Evolutionary conservation across 2,888 invertebrate genomes (phyloP).

Genomic region (Hydriomena furcata): DNA sequence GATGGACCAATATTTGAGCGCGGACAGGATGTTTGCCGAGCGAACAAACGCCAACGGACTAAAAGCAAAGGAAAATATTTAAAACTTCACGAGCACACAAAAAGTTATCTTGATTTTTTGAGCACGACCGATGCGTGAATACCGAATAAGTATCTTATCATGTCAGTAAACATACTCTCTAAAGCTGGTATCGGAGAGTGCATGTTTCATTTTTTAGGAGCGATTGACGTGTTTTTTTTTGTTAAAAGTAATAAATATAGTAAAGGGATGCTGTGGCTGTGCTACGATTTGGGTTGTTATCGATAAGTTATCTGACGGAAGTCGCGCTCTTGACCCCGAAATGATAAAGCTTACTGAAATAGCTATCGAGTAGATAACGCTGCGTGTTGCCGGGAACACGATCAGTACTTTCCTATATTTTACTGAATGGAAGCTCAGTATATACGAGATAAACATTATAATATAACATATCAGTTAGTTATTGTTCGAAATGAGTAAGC

Average conservation of each 20-base stretch:
- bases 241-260: slow-evolving; percentile 52
- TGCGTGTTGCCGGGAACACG: slow-evolving; percentile 33
- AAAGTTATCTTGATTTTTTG: slow-evolving; percentile 49
- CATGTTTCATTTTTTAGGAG: slow-evolving; percentile 38
- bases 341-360: slow-evolving; percentile 66
- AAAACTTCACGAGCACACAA: slow-evolving; percentile 57
- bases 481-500: too few species aligned
- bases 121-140: slow-evolving; percentile 40
- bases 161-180: slow-evolving; percentile 41
- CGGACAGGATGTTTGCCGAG: slow-evolving; percentile 75
- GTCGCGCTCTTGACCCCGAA: slow-evolving; percentile 77
- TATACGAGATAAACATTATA: too few species aligned
- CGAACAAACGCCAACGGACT: slow-evolving; percentile 63
- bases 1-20: slow-evolving; percentile 69
- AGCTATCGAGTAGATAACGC: slow-evolving; percentile 50
- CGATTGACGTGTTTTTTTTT: slow-evolving; percentile 52
- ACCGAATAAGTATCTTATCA: slow-evolving; percentile 57
- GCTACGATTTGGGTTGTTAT: slow-evolving; percentile 44
- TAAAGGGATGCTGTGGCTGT: slow-evolving; percentile 67
- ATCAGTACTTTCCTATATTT: slow-evolving; percentile 6
- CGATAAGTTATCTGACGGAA: slow-evolving; percentile 68
- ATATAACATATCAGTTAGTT: too few species aligned
- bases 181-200: slow-evolving; percentile 6
- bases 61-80: slow-evolving; percentile 73
- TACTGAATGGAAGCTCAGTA: slow-evolving; percentile 1